These are phyloP conservation scores for Eumeta japonica DNA, from an alignment of 1,140 invertebrate genomes.

Conservation along the genomic window DNA sequence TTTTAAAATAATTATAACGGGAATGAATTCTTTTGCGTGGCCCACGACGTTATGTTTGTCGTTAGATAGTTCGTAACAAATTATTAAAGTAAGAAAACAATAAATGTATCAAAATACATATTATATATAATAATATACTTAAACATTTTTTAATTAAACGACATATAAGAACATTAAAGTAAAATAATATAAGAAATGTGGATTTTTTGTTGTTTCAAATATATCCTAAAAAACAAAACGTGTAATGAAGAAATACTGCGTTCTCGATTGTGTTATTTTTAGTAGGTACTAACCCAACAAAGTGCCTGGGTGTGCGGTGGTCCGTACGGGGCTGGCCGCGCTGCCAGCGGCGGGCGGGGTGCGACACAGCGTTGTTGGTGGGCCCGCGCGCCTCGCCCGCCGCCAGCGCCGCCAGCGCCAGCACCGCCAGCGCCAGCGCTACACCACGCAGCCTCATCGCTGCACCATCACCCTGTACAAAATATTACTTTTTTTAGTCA, in stretches of 20 bases:
- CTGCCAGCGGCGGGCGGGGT: constrained; percentile 32
- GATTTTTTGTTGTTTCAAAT: too few relatives aligned
- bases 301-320: constrained; percentile 30
- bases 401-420: constrained; percentile 17
- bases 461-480: constrained; percentile 50
- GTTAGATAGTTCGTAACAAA: too few relatives aligned
- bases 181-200: too few relatives aligned
- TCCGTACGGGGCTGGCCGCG: constrained; percentile 29
- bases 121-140: too few relatives aligned
- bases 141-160: too few relatives aligned
- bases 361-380: constrained; percentile 13
- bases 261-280: background rate
- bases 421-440: constrained; percentile 18
- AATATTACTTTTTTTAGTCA: too few relatives aligned
- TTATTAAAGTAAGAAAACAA: too few relatives aligned
- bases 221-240: background rate
- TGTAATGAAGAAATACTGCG: background rate
- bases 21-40: too few relatives aligned
- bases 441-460: constrained; percentile 38
- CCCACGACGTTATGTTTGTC: too few relatives aligned
- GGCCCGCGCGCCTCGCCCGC: constrained; percentile 23
- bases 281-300: constrained; percentile 43
- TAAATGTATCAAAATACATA: too few relatives aligned
- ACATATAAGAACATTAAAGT: too few relatives aligned
- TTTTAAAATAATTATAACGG: too few relatives aligned